A percentile compares a stretch with the other conserved stretches of the same genome.
Conservation (phyloP, 2,113 vertebrate species). For the Sphyrna mokarran region DNA sequence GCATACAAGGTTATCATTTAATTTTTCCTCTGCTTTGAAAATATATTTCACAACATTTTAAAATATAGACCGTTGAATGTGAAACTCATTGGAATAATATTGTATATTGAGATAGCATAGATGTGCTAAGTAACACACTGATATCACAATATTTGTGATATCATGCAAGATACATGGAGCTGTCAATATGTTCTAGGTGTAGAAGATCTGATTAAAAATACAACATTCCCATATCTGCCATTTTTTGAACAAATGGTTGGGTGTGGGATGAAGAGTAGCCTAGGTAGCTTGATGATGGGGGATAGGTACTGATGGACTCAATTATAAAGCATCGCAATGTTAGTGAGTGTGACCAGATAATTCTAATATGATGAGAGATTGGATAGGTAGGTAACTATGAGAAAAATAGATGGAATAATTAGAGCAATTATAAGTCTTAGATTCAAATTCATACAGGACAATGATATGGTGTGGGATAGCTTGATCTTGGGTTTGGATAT, state of each 20-base stretch:
- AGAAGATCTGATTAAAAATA: too few relatives aligned
- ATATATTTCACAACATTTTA: not conserved
- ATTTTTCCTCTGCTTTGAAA: not conserved
- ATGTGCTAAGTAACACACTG: not conserved
- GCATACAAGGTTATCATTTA: not conserved
- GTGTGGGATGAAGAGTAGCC: not conserved
- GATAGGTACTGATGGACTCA: not conserved
- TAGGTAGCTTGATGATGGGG: not conserved
- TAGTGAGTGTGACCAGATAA: not conserved
- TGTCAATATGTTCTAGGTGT: too few relatives aligned
- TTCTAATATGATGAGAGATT: not conserved
- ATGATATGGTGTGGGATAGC: too few relatives aligned
- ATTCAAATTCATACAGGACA: too few relatives aligned
- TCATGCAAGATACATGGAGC: not conserved
- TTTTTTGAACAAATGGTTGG: too few relatives aligned
- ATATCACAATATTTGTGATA: not conserved
- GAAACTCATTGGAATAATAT: not conserved
- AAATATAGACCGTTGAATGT: not conserved
- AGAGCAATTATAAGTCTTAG: not conserved
- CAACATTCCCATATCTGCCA: too few relatives aligned
- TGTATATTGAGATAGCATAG: not conserved
- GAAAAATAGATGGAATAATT: not conserved
- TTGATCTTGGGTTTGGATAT: too few relatives aligned
- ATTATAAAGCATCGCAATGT: not conserved
- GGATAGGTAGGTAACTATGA: not conserved